Conservation (phyloP, 2,797 vertebrate genomes). For the Cryptoblepharus egeriae region DNA sequence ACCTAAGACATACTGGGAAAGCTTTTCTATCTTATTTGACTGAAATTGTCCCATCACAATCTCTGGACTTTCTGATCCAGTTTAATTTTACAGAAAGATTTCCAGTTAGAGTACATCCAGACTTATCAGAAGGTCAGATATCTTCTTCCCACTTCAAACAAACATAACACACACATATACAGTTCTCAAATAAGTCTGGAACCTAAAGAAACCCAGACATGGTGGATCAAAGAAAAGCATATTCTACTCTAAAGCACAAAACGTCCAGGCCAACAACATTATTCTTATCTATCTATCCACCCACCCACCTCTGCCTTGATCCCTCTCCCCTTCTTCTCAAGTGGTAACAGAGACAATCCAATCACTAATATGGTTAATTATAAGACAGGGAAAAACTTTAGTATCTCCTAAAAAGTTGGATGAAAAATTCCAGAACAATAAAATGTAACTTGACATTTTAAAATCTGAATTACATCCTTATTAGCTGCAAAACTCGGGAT, state of each 20-base stretch:
- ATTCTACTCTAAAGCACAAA: slow-evolving; percentile 16
- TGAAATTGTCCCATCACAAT: background rate
- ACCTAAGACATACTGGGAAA: background rate
- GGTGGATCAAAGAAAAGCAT: background rate
- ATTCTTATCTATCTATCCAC: background rate
- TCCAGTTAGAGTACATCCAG: background rate
- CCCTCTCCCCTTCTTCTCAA: background rate
- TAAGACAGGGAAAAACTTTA: background rate
- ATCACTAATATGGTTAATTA: background rate
- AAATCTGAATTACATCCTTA: background rate
- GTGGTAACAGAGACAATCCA: background rate
- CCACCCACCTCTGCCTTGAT: background rate
- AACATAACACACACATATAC: background rate
- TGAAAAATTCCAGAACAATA: background rate
- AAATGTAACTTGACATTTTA: background rate
- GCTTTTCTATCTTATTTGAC: background rate
- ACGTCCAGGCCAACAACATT: background rate
- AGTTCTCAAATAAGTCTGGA: background rate
- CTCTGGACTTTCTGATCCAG: background rate
- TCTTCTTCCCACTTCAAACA: background rate
- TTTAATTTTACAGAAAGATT: slow-evolving; percentile 8
- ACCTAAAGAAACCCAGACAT: background rate
- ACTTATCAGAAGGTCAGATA: slow-evolving; percentile 10
- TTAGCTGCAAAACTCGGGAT: background rate
- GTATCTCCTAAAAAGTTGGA: background rate